A percentile compares a stretch with the other conserved stretches of the same genome.
Evolutionary conservation across 2,113 vertebrate genomes (phyloP).

Genomic region (Guaruba guarouba): DNA sequence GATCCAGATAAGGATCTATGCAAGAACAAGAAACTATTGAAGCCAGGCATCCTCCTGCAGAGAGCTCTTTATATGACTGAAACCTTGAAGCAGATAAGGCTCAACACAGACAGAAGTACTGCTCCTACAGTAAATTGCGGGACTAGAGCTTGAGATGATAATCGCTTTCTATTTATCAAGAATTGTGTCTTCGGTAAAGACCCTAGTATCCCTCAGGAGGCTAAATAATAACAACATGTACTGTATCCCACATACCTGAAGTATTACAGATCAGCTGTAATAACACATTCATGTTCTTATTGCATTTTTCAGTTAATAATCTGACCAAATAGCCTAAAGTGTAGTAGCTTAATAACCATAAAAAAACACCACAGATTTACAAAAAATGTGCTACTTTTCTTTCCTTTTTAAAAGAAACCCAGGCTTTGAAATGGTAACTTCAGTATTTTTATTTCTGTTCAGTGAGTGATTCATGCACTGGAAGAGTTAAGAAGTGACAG

Average conservation of each 20-base stretch:
- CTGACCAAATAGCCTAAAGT: slow-evolving; percentile 38
- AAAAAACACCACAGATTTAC: not conserved
- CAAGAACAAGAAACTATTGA: slow-evolving; percentile 18
- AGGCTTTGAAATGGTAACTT: slow-evolving; percentile 5
- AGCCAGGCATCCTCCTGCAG: not conserved
- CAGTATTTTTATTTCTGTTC: slow-evolving; percentile 11
- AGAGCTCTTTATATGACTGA: slow-evolving; percentile 3
- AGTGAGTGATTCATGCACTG: not conserved
- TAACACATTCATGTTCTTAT: not conserved
- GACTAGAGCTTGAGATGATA: slow-evolving; percentile 21
- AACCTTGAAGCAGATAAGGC: slow-evolving; percentile 31
- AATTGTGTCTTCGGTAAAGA: slow-evolving; percentile 18
- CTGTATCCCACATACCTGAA: slow-evolving; percentile 16
- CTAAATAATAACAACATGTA: slow-evolving; percentile 24
- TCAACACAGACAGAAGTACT: not conserved
- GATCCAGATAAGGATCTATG: not conserved
- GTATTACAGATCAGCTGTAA: slow-evolving; percentile 4
- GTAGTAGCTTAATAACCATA: slow-evolving; percentile 28
- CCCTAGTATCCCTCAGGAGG: not conserved
- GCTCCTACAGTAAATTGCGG: not conserved
- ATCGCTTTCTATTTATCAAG: slow-evolving; percentile 28
- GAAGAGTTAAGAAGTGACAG: slow-evolving; percentile 31
- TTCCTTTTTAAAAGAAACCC: not conserved
- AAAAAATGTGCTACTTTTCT: not conserved
- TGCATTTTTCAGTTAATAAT: slow-evolving; percentile 22